phyloP scores from a whole-genome alignment of 2,113 vertebrate species.

The Chauna torquata region DNA sequence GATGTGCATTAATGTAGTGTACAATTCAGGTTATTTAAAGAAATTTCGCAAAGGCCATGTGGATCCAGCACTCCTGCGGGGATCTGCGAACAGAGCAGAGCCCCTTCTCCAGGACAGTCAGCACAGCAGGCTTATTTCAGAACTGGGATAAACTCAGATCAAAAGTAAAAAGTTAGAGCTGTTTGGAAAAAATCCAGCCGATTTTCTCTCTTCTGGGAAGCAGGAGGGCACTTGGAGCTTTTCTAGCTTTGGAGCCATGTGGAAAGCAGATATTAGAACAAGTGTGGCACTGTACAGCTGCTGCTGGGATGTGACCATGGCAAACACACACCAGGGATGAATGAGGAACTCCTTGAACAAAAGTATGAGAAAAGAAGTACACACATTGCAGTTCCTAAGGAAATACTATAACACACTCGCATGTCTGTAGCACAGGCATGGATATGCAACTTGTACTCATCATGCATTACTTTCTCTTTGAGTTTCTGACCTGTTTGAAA shows the following conservation, averaged over 20 bases:
- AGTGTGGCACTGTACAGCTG: background rate
- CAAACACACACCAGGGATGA: background rate
- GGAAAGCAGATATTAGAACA: background rate
- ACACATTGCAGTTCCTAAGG: background rate
- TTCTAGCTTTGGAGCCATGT: background rate
- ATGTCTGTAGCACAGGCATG: background rate
- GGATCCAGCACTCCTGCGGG: background rate
- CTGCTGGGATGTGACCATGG: background rate
- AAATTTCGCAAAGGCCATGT: accelerated
- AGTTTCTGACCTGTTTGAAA: background rate
- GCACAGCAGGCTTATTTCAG: background rate
- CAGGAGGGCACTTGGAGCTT: background rate
- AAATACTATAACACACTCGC: background rate
- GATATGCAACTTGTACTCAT: too few species aligned
- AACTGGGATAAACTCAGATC: background rate
- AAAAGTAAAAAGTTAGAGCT: background rate
- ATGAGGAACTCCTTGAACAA: background rate
- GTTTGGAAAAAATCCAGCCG: background rate
- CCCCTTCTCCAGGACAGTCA: background rate
- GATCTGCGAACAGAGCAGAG: background rate
- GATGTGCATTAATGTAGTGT: accelerated
- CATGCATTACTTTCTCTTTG: background rate
- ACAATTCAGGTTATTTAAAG: background rate
- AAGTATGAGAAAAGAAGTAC: background rate
- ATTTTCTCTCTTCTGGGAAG: background rate